Evolutionary conservation across 2,888 invertebrate genomes (phyloP).

Genomic region (Portevinia maculata): DNA sequence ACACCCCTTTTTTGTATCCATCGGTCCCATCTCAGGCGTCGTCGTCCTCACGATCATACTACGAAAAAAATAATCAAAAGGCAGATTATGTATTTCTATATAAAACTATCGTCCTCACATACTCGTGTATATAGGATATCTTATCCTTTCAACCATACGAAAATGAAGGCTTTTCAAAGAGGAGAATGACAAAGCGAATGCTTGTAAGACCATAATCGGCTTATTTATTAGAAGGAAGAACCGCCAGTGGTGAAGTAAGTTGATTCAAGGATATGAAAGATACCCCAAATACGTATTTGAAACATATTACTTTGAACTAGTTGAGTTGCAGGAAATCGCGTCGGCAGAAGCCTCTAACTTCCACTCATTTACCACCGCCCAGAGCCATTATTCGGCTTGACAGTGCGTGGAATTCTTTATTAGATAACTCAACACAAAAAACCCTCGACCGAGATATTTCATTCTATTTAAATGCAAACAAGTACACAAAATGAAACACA

Average conservation of each 20-base stretch:
- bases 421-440: slow-evolving; percentile 11
- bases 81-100: slow-evolving; percentile 57
- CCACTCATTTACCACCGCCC: slow-evolving; percentile 23
- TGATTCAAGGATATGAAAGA: slow-evolving; percentile 46
- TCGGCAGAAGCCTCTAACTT: slow-evolving; percentile 26
- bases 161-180: slow-evolving; percentile 30
- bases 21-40: slow-evolving; percentile 36
- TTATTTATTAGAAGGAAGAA: slow-evolving; percentile 53
- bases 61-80: slow-evolving; percentile 47
- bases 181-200: slow-evolving; percentile 55
- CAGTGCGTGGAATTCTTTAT: slow-evolving; percentile 65
- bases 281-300: slow-evolving; percentile 47
- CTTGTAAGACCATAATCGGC: slow-evolving; percentile 69
- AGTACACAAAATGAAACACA: slow-evolving; percentile 22
- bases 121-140: slow-evolving; percentile 18
- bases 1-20: slow-evolving; percentile 65
- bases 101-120: slow-evolving; percentile 17
- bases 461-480: slow-evolving; percentile 70
- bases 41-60: slow-evolving; percentile 3
- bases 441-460: slow-evolving; percentile 11
- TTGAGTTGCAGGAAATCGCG: slow-evolving; percentile 3
- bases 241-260: not conserved
- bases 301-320: slow-evolving; percentile 43
- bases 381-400: slow-evolving; percentile 47
- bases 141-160: slow-evolving; percentile 54